Conservation (phyloP, 92 coral and sea anemone genomes). For the Scolanthus callimorphus region DNA sequence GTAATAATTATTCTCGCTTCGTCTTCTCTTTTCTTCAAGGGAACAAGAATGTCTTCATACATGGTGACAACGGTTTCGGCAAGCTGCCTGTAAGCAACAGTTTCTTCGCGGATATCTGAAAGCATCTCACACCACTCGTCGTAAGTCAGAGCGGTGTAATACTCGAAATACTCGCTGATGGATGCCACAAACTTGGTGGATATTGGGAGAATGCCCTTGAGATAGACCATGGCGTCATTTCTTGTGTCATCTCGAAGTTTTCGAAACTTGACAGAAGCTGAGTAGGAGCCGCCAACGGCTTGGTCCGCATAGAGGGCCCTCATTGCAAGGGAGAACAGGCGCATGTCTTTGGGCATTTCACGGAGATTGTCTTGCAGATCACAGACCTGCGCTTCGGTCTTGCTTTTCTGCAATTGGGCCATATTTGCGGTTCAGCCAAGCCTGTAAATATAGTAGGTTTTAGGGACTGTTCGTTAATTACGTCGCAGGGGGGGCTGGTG, state of each 20-base stretch:
- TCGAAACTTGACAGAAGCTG: conserved; percentile 24
- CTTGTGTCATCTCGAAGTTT: conserved; percentile 68
- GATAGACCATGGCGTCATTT: conserved; percentile 55
- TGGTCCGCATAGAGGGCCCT: conserved; percentile 37
- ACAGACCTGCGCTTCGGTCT: neutral
- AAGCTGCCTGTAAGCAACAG: conserved; percentile 15
- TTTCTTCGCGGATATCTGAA: conserved; percentile 41
- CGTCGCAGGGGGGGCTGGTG: no score
- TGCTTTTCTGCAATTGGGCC: neutral
- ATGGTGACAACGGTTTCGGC: conserved; percentile 23
- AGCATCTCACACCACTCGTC: conserved; percentile 46
- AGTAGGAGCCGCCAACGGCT: conserved; percentile 22
- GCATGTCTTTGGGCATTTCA: conserved; percentile 38
- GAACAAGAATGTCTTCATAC: conserved; percentile 46
- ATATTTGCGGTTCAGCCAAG: no score
- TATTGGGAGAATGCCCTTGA: conserved; percentile 37
- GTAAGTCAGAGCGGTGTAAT: conserved; percentile 36
- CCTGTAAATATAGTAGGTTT: no score
- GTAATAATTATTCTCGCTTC: conserved; percentile 31
- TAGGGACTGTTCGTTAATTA: no score
- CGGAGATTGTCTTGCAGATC: conserved; percentile 6
- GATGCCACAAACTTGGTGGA: conserved; percentile 36
- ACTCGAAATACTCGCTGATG: conserved; percentile 46
- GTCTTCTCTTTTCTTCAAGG: conserved; percentile 50
- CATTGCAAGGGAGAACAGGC: conserved; percentile 34